Conservation (phyloP, 2,888 invertebrate species). For the Eupithecia pulchellata region DNA sequence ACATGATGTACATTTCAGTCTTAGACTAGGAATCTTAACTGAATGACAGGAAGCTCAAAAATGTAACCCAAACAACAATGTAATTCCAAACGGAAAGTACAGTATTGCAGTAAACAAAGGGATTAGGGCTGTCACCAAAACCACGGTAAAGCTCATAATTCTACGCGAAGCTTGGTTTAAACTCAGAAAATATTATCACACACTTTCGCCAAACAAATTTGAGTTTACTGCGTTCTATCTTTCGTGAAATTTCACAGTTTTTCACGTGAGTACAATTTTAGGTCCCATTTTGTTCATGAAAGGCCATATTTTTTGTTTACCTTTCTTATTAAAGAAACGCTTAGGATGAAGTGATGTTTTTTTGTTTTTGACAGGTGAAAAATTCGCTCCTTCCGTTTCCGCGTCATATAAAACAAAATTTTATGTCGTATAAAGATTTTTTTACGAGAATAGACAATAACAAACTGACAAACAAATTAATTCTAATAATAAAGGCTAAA, state of each 20-base stretch:
- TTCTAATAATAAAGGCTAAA: background rate
- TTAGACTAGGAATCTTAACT: background rate
- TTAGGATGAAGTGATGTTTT: background rate
- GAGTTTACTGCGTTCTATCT: slow-evolving; percentile 35
- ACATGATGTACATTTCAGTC: background rate
- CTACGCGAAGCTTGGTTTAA: slow-evolving; percentile 45
- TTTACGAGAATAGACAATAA: background rate
- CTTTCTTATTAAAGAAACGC: background rate
- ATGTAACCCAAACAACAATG: background rate
- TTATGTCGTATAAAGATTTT: background rate
- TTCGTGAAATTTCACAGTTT: slow-evolving; percentile 35
- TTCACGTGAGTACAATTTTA: slow-evolving; percentile 25
- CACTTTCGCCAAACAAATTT: slow-evolving; percentile 40
- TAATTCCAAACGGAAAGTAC: slow-evolving; percentile 21
- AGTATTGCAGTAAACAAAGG: slow-evolving; percentile 53
- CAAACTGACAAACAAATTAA: background rate
- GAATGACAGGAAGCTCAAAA: background rate
- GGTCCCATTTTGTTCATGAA: slow-evolving; percentile 20
- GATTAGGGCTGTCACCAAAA: slow-evolving; percentile 62
- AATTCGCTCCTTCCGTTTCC: background rate
- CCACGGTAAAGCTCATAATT: slow-evolving; percentile 59
- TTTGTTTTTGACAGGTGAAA: background rate
- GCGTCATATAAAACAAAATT: background rate
- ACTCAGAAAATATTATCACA: slow-evolving; percentile 42
- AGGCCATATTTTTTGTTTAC: slow-evolving; percentile 15